Evolutionary conservation across 1,140 invertebrate genomes (phyloP).

Genomic region (Potamilus streckersoni): DNA sequence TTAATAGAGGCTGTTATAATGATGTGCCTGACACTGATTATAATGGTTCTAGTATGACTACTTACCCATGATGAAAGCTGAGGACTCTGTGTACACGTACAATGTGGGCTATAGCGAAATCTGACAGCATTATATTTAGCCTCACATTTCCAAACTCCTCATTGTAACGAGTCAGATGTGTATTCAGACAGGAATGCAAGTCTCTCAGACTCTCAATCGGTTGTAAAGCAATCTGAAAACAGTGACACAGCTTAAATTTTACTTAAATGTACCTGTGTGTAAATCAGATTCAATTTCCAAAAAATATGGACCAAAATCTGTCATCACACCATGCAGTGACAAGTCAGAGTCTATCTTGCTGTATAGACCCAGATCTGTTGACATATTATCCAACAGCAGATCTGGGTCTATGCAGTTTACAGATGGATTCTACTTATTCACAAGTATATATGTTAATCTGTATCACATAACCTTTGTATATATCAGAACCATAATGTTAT

Average conservation of each 20-base stretch:
- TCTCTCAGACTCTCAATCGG: constrained; percentile 59
- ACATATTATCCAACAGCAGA: too few species aligned
- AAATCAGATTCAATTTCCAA: not conserved
- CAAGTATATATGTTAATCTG: too few species aligned
- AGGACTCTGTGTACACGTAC: constrained; percentile 65
- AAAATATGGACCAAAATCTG: not conserved
- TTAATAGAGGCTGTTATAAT: too few species aligned
- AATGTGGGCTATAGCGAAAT: constrained; percentile 63
- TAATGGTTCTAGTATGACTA: not conserved
- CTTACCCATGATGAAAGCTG: constrained; percentile 65
- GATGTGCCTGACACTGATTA: too few species aligned
- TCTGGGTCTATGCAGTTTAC: too few species aligned
- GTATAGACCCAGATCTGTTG: too few species aligned
- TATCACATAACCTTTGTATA: too few species aligned
- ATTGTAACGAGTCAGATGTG: constrained; percentile 63
- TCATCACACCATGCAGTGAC: too few species aligned
- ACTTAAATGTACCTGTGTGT: not conserved
- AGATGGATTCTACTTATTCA: too few species aligned
- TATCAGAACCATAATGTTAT: too few species aligned
- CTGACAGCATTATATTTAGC: constrained; percentile 65
- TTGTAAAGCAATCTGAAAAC: constrained; percentile 56
- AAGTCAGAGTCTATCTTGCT: too few species aligned
- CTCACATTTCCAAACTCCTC: constrained; percentile 65
- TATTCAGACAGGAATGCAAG: constrained; percentile 61
- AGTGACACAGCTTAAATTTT: not conserved